phyloP scores from a whole-genome alignment of 1,140 invertebrate genomes.

The Brachionus koreanus region DNA sequence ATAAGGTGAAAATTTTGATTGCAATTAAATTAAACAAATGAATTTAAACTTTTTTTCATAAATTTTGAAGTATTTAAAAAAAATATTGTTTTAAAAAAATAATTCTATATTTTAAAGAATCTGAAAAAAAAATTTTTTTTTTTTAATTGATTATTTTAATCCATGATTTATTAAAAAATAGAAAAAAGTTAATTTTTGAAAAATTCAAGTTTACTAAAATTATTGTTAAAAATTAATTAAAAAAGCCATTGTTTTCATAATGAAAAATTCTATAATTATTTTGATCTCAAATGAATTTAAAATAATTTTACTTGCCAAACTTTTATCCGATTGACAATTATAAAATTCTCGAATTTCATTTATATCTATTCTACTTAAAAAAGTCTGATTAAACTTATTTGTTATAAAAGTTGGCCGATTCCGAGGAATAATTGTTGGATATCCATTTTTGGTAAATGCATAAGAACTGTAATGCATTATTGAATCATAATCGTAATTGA shows the following conservation, averaged over 20 bases:
- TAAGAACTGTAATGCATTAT: conserved; percentile 4
- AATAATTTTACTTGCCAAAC: background rate
- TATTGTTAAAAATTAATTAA: too few relatives aligned
- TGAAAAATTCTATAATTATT: background rate
- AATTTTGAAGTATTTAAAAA: too few relatives aligned
- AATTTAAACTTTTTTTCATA: too few relatives aligned
- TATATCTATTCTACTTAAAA: background rate
- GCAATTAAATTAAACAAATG: too few relatives aligned
- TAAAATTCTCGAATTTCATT: background rate
- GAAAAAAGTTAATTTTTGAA: background rate
- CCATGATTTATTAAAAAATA: background rate
- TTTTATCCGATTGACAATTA: background rate
- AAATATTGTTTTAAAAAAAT: too few relatives aligned
- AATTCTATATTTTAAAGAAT: too few relatives aligned
- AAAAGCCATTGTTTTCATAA: background rate
- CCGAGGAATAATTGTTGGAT: background rate
- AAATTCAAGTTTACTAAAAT: background rate
- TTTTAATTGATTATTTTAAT: too few relatives aligned
- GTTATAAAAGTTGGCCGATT: background rate
- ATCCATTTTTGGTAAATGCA: background rate
- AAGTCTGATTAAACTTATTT: background rate
- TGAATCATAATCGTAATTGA: conserved; percentile 5
- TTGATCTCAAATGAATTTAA: background rate
- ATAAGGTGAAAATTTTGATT: too few relatives aligned
- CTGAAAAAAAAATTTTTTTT: too few relatives aligned